A percentile compares a stretch with the other conserved stretches of the same genome.
These are phyloP conservation scores for Psittacula derbiana DNA, from an alignment of 2,797 vertebrate species.

Conservation along the genomic window DNA sequence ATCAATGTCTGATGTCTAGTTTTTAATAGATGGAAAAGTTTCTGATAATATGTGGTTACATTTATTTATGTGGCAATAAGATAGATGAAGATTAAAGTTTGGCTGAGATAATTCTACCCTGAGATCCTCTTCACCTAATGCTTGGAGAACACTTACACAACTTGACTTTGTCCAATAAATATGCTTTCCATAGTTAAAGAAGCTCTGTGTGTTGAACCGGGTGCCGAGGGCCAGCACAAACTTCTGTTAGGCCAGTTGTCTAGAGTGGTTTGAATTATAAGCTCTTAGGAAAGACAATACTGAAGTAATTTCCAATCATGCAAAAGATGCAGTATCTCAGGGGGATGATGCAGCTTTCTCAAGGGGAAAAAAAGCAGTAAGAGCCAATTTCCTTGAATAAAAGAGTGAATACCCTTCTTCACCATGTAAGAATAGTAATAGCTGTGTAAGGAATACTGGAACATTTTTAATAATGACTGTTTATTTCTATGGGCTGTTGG, in stretches of 20 bases:
- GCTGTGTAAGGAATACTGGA: not conserved
- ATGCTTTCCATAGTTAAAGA: not conserved
- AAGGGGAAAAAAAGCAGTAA: not conserved
- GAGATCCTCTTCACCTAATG: not conserved
- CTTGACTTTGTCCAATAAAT: not conserved
- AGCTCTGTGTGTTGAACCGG: not conserved
- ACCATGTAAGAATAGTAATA: not conserved
- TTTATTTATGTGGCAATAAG: slow-evolving; percentile 21
- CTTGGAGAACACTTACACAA: not conserved
- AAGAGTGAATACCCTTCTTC: not conserved
- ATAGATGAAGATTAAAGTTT: not conserved
- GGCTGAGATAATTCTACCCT: not conserved
- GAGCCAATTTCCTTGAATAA: not conserved
- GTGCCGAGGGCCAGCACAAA: not conserved
- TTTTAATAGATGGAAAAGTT: slow-evolving; percentile 22
- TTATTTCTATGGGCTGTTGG: not conserved
- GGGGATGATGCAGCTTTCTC: not conserved
- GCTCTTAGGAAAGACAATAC: not conserved
- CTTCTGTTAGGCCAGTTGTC: not conserved
- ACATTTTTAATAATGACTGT: not conserved
- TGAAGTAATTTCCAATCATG: not conserved
- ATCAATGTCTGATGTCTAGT: not conserved
- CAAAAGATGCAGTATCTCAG: not conserved
- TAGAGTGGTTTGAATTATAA: not conserved
- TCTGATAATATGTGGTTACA: not conserved